A percentile compares a stretch with the other conserved stretches of the same genome.
Conservation (phyloP, 2,888 invertebrate species). For the Tipula vernalis region DNA sequence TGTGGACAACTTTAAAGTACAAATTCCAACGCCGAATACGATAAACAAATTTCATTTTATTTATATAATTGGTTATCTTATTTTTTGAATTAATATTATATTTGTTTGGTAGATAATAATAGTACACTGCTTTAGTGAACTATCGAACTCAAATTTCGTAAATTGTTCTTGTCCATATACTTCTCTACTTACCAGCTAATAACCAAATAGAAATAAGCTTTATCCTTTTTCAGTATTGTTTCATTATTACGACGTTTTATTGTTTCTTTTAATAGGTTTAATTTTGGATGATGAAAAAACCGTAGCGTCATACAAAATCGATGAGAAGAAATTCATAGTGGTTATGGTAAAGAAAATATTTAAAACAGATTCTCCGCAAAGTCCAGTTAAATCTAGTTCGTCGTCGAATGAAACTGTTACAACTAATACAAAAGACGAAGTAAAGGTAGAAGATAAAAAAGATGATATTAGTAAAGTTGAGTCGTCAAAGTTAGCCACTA, state of each 20-base stretch:
- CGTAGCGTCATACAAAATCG: conserved; percentile 81
- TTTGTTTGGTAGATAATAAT: no score
- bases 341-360: conserved; percentile 74
- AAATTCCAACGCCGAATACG: no score
- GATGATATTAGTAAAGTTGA: not conserved
- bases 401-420: conserved; percentile 28
- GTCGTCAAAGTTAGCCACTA: not conserved
- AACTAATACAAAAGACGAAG: not conserved
- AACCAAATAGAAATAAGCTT: no score
- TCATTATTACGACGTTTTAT: conserved; percentile 19
- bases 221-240: no score
- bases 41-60: no score
- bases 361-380: not conserved
- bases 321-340: conserved; percentile 94
- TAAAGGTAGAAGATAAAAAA: not conserved
- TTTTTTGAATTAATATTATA: no score
- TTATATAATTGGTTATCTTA: no score
- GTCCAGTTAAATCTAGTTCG: not conserved
- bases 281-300: conserved; percentile 80
- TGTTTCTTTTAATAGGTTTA: conserved; percentile 49
- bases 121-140: no score
- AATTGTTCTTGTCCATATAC: no score
- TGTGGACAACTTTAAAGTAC: no score
- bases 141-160: no score
- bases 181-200: no score